These are phyloP conservation scores for Malacoctenus gilli DNA, from an alignment of 2,797 vertebrate genomes.

Conservation along the genomic window DNA sequence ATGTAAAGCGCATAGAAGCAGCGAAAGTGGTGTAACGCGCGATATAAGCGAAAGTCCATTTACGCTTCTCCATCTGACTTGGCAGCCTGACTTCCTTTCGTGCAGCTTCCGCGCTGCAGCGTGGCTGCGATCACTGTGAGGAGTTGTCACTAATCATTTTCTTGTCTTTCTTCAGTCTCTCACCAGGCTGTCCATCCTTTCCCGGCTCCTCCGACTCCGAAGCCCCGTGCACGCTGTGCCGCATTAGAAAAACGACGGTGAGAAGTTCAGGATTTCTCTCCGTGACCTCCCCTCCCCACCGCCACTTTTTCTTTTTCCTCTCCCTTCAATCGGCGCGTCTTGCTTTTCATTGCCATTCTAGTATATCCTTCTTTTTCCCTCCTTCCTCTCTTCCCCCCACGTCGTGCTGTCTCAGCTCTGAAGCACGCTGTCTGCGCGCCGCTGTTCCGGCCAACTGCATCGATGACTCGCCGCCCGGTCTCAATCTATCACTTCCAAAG, in stretches of 20 bases:
- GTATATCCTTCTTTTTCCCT: slow-evolving; percentile 26
- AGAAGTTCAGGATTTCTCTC: slow-evolving; percentile 38
- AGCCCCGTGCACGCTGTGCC: slow-evolving; percentile 34
- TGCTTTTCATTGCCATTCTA: slow-evolving; percentile 5
- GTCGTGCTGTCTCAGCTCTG: slow-evolving; percentile 43
- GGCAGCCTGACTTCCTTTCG: no score
- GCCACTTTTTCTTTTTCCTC: slow-evolving; percentile 7
- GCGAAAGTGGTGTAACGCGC: no score
- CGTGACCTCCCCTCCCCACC: slow-evolving; percentile 18
- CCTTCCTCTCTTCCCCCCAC: slow-evolving; percentile 28
- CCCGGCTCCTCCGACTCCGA: slow-evolving; percentile 25
- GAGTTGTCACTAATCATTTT: slow-evolving; percentile 55
- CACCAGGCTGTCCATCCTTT: slow-evolving; percentile 29
- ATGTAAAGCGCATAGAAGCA: no score
- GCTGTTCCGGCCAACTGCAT: slow-evolving; percentile 33
- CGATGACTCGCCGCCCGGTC: slow-evolving; percentile 44
- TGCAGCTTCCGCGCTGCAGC: slow-evolving; percentile 19
- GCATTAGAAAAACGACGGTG: slow-evolving; percentile 10
- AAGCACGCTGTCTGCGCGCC: slow-evolving; percentile 29
- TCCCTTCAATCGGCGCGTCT: slow-evolving; percentile 37
- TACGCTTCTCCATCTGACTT: neutral
- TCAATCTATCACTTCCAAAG: slow-evolving; percentile 46
- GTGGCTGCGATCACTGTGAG: slow-evolving; percentile 36
- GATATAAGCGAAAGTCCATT: no score
- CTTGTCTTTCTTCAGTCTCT: slow-evolving; percentile 23